Conservation (phyloP, 1,140 invertebrate genomes). For the Drosophila orena region DNA sequence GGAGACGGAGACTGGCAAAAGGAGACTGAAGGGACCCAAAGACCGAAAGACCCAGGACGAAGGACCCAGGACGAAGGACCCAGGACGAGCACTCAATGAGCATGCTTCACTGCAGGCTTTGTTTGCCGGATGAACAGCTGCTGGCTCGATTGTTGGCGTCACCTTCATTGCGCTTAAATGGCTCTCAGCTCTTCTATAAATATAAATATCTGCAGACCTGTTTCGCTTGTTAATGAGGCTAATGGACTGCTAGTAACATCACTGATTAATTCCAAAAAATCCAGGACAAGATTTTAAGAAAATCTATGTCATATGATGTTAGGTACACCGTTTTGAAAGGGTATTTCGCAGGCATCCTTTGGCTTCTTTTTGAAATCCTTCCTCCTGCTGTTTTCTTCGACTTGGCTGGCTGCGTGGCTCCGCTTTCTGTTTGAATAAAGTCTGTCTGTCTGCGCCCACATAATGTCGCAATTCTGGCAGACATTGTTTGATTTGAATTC, state of each 20-base stretch:
- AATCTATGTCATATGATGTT: no score
- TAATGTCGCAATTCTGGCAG: constrained; percentile 72
- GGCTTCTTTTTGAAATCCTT: no score
- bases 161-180: constrained; percentile 15
- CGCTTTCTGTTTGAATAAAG: constrained; percentile 31
- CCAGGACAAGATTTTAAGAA: no score
- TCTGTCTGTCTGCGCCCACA: constrained; percentile 64
- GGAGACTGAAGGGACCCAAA: not conserved
- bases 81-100: constrained; percentile 31
- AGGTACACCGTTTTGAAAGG: not conserved
- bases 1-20: not conserved
- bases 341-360: constrained; percentile 2
- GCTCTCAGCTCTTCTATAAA: constrained; percentile 12
- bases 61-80: not conserved
- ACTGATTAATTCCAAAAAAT: no score
- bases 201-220: not conserved
- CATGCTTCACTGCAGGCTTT: constrained; percentile 69
- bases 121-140: constrained; percentile 67
- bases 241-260: not conserved
- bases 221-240: not conserved
- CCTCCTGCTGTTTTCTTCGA: constrained; percentile 1
- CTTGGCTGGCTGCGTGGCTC: constrained; percentile 6
- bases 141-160: constrained; percentile 49
- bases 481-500: constrained; percentile 81
- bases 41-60: constrained; percentile 1